Evolutionary conservation across 2,888 invertebrate species (phyloP).

Genomic region (Synanthedon tipuliformis): DNA sequence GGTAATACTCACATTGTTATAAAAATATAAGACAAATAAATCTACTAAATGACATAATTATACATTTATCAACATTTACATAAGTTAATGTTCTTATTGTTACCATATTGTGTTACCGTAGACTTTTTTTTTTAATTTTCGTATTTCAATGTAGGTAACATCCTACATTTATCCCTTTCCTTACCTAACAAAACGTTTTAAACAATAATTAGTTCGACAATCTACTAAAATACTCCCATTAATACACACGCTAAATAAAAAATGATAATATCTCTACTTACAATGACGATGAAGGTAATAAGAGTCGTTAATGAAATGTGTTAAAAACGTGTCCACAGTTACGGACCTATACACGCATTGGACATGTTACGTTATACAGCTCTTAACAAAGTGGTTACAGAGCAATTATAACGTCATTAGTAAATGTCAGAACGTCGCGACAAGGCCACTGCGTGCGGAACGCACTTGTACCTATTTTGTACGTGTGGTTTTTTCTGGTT

Average conservation of each 20-base stretch:
- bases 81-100: too few species aligned
- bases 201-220: neutral
- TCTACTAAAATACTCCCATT: neutral
- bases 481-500: too few species aligned
- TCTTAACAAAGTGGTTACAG: neutral
- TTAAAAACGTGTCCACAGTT: neutral
- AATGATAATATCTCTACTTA: neutral
- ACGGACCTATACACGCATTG: neutral
- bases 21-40: too few species aligned
- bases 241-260: neutral
- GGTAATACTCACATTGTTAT: too few species aligned
- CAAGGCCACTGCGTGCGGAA: constrained; percentile 14
- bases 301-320: neutral
- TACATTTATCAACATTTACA: too few species aligned
- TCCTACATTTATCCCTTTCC: too few species aligned
- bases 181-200: neutral
- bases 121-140: too few species aligned
- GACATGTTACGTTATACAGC: neutral
- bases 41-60: too few species aligned
- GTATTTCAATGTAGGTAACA: too few species aligned
- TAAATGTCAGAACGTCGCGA: constrained; percentile 10
- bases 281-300: neutral
- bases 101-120: too few species aligned
- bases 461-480: neutral
- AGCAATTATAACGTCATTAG: constrained; percentile 11